Evolutionary conservation across 2,113 vertebrate species (phyloP), one percentile per base, ranked within the genome.

Genomic region (Manacus vitellinus): DNA sequence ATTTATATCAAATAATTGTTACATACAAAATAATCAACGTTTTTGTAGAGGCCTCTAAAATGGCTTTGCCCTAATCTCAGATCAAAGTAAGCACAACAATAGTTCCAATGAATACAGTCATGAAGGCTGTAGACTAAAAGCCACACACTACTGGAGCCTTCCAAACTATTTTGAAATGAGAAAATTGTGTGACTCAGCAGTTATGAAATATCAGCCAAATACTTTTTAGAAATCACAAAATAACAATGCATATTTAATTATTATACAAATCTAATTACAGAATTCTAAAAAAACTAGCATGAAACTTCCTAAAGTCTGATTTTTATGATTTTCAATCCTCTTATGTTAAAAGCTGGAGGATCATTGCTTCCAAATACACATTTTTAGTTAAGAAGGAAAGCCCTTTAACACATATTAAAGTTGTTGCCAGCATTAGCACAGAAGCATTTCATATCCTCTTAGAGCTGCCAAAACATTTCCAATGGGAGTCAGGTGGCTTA

Each of bases 391-490:
- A 88, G 94, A 87, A 76, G 93, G 93, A 87, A 97, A 97, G 95
- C 62, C 85, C 90, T 97, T 96, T 97, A 87, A 96, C 58, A 83
- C 79, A 91, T 59, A 95, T 67, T 77, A 93, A 95, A 96, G 88
- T 65, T 91, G 63, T 68, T 97, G 88, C 85, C 96, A 97, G 94
- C 62, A 96, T 84, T 89, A 97, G 91, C 87, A 72, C 83, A 92
- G 93, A 96, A 95, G 95, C 85, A 89, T 74, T 96, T 86, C 86
- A 96, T 79, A 97, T 87, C 95, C 89, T 95, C 96, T 94, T 89
- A 91, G 76, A 91, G 95, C 94, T 97, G 97, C 86, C 95, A 93
- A 97, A 95, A 86, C 95, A 92, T 95, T 95, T 95, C 92, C 87
- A 95, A 43, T 92, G 56, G 91, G 71, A 84, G 92, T 94, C 96